Evolutionary conservation across 2,888 invertebrate species (phyloP), one percentile per base, ranked within the genome.

Genomic region (Rhabditoides inermis): DNA sequence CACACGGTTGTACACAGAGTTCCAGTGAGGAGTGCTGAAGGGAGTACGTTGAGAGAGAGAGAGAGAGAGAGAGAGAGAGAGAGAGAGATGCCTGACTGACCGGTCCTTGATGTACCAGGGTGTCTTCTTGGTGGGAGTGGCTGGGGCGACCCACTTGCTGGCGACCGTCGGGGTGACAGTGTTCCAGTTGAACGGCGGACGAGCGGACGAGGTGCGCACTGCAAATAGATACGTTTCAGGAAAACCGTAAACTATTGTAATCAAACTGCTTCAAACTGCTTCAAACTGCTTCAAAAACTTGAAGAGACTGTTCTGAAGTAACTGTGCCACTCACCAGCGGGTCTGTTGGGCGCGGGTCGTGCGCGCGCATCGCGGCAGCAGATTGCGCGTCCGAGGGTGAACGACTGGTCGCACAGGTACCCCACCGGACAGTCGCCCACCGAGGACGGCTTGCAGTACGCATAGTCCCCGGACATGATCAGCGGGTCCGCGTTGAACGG

Each of bases 61-160:
- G n/a, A n/a, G n/a, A n/a, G n/a, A n/a, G n/a, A n/a, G 28, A 15
- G 22, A 40, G 41, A 20, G n/a, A 40, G 12, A 12, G 15, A 22
- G 5, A n/a, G 23, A 3, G n/a, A n/a, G n/a, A n/a, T n/a, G n/a
- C n/a, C n/a, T n/a, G 25, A 27, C 41, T 23, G 10, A 54, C 52
- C 52, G 56, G 47, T 61, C 61, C 58, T 70, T 72, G 57, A 70
- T 70, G 58, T 72, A 71, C 70, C 70, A 71, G 30, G 71, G 71
- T 37, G 68, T 60, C 44, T 61, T 65, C 32, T 57, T 48, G 1
- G 69, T 65, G n/a, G 63, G 22, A 37, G 27, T 10, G 27, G 56
- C 51, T 28, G 57, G 47, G 25, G 52, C 54, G 10, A 49, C 51
- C 48, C 49, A 53, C 48, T 48, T 56, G 42, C 44, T 23, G 40